These are phyloP conservation scores for Macrophya annulata DNA, from an alignment of 2,888 invertebrate genomes.

Conservation along the genomic window DNA sequence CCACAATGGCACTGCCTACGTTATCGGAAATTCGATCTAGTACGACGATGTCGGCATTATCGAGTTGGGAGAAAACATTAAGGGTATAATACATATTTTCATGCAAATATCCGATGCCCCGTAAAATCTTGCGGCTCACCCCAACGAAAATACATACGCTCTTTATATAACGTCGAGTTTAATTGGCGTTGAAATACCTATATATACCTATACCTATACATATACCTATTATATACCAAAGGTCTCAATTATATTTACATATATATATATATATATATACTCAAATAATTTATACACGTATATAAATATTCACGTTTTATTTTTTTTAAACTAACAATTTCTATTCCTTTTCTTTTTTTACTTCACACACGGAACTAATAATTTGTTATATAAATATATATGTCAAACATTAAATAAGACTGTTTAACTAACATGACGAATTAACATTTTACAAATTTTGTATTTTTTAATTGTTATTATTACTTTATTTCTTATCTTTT, in stretches of 20 bases:
- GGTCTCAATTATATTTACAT: conserved; percentile 1
- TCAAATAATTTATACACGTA: neutral
- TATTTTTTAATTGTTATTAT: neutral
- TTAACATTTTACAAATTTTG: neutral
- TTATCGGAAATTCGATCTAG: conserved; percentile 89
- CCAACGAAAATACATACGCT: neutral
- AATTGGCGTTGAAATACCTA: neutral
- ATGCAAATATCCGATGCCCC: neutral
- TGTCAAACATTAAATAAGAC: neutral
- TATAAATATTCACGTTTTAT: neutral
- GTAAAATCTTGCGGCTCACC: neutral
- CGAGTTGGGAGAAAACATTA: conserved; percentile 83
- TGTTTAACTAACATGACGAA: neutral
- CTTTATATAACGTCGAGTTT: conserved; percentile 13
- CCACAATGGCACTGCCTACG: conserved; percentile 93
- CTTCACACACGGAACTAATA: neutral
- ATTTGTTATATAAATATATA: neutral
- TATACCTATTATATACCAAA: neutral
- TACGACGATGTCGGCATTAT: conserved; percentile 89
- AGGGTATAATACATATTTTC: conserved; percentile 67
- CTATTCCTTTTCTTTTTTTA: neutral
- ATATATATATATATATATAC: neutral
- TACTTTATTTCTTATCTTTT: neutral
- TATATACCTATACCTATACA: neutral
- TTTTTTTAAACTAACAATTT: neutral